Conservation (phyloP, 1,140 invertebrate species). For the Drosophila watanabei region DNA sequence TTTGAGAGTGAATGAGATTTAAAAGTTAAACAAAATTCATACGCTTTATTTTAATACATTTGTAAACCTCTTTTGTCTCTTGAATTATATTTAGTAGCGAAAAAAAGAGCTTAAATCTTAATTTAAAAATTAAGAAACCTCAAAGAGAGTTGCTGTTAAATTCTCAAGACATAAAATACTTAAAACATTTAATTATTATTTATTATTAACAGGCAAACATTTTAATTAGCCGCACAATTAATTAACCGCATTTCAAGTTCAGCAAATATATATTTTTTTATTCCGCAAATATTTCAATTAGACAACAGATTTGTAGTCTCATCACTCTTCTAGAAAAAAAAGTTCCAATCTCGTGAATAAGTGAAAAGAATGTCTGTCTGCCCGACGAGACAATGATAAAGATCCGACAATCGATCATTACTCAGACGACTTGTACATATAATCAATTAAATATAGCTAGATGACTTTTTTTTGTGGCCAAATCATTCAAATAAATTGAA, state of each 20-base stretch:
- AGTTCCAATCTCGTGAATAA: constrained; percentile 25
- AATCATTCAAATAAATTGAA: constrained; percentile 53
- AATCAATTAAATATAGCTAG: constrained; percentile 49
- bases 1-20: background rate
- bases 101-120: no score
- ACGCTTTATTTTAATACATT: no score
- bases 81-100: no score
- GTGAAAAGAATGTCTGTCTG: constrained; percentile 29
- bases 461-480: constrained; percentile 42
- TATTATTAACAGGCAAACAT: background rate
- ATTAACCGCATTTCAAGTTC: constrained; percentile 22
- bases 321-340: constrained; percentile 1
- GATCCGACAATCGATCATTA: constrained; percentile 50
- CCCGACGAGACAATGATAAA: constrained; percentile 40
- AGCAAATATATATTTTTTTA: constrained; percentile 16
- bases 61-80: no score
- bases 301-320: constrained; percentile 4
- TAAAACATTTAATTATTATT: background rate
- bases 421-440: constrained; percentile 15
- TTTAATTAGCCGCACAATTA: constrained; percentile 23
- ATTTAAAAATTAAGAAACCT: background rate
- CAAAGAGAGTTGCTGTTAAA: background rate
- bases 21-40: no score
- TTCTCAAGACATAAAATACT: no score
- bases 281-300: constrained; percentile 28